Base-by-base conservation (phyloP, 2,113 vertebrate genomes). In the Ranitomeya imitator region DNA sequence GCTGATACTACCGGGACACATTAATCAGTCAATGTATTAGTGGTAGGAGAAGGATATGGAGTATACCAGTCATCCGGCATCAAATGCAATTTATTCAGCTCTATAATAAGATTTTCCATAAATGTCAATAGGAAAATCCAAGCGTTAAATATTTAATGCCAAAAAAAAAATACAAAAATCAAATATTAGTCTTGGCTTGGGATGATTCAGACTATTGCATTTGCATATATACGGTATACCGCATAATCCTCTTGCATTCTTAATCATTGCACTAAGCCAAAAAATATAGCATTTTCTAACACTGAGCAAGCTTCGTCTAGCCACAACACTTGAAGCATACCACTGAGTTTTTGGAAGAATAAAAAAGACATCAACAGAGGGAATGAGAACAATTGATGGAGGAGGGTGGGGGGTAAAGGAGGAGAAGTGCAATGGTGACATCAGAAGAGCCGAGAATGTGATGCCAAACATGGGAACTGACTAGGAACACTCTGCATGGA, bases 291-390 rank as follows among this genome's bases (percentile, higher is more conserved):
- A 91, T 91, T 93, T 93, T 93, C 90, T 90, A 92, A 95, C 95
- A 95, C 85, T 92, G 85, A 95, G 95, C 96, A 96, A 96, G 95
- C 94, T 94, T 90, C 91, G 92, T 86, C 92, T 94, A 96, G 95
- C 93, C 95, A 96, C 95, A 90, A 92, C 92, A 96, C 95, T 91
- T 92, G 91, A 95, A 96, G 95, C 95, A 92, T 90, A 95, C 90
- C 92, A 93, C 90, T 91, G 92, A 92, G 92, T 91, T 93, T 90
- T 91, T 91, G 92, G 92, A 45, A 94, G 90, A 92, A 88, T 84
- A 90, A 92, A 90, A 45, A 91, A 91, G 54, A 91, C 89, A 92
- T 90, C 90, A 93, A 71, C 78, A 93, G 92, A 55, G 91, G 90
- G 90, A 92, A 94, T 90, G 90, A 90, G 93, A 90, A 90, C 91